A percentile compares a stretch with the other conserved stretches of the same genome.
Conservation (phyloP, 2,113 vertebrate species). For the Empidonax traillii region DNA sequence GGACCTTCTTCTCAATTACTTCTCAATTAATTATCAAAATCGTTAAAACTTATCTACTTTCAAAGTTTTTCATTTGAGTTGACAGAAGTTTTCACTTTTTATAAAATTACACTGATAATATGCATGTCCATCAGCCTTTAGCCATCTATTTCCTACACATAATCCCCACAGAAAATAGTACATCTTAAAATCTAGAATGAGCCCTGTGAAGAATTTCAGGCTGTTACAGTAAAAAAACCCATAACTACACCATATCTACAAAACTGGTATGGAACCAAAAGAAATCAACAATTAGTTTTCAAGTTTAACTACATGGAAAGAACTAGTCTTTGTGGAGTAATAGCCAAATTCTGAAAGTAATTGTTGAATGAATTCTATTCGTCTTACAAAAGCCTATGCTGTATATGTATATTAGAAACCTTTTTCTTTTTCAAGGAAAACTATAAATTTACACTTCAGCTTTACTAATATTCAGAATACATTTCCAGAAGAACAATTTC, state of each 20-base stretch:
- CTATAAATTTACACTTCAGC: neutral
- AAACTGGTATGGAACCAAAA: neutral
- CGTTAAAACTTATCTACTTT: neutral
- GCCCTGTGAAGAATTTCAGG: neutral
- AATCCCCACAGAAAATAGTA: neutral
- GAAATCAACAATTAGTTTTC: neutral
- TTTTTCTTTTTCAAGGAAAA: neutral
- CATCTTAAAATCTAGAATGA: neutral
- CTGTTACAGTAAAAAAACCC: neutral
- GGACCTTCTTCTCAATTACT: neutral
- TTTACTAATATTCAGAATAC: neutral
- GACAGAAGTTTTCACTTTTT: neutral
- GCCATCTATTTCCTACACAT: neutral
- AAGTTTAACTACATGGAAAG: neutral
- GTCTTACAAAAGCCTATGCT: neutral
- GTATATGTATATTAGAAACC: neutral
- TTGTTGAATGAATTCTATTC: neutral
- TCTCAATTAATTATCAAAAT: neutral
- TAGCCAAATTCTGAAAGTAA: neutral
- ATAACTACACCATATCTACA: fast-evolving
- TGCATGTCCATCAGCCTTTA: neutral
- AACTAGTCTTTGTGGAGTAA: neutral
- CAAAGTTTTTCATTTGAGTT: neutral
- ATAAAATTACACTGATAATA: neutral
- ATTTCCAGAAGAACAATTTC: neutral